Evolutionary conservation across 2,888 invertebrate species (phyloP).

Genomic region (Dimorphilus gyrociliatus): DNA sequence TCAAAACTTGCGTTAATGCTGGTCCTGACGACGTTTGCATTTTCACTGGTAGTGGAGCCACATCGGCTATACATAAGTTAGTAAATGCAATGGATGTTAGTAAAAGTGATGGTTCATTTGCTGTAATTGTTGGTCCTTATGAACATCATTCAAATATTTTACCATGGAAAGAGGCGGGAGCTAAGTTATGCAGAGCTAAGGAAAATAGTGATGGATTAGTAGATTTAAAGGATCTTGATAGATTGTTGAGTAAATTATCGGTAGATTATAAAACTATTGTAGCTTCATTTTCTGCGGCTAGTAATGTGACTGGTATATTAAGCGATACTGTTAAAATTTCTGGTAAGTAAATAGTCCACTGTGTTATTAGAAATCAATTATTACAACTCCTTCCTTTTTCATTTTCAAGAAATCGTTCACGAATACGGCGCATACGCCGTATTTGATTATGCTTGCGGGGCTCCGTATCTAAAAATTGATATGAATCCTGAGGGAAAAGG

Average conservation of each 20-base stretch:
- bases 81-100: constrained; percentile 13
- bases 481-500: constrained; percentile 13
- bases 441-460: constrained; percentile 21
- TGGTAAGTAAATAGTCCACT: too few species aligned
- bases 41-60: constrained; percentile 19
- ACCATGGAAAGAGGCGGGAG: constrained; percentile 18
- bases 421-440: constrained; percentile 13
- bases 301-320: constrained; percentile 21
- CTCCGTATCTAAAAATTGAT: constrained; percentile 16
- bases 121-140: constrained; percentile 16
- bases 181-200: constrained; percentile 10
- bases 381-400: too few species aligned
- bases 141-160: constrained; percentile 23
- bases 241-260: constrained; percentile 1
- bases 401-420: constrained; percentile 14
- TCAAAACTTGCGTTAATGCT: constrained; percentile 15
- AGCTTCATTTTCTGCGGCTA: constrained; percentile 11
- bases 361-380: too few species aligned
- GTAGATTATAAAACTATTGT: constrained; percentile 4
- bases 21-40: constrained; percentile 15
- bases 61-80: constrained; percentile 16
- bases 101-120: constrained; percentile 6
- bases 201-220: constrained; percentile 3
- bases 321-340: constrained; percentile 15
- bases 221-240: constrained; percentile 3